A percentile compares a stretch with the other conserved stretches of the same genome.
phyloP scores from a whole-genome alignment of 2,797 vertebrate species.

The Anas capensis region DNA sequence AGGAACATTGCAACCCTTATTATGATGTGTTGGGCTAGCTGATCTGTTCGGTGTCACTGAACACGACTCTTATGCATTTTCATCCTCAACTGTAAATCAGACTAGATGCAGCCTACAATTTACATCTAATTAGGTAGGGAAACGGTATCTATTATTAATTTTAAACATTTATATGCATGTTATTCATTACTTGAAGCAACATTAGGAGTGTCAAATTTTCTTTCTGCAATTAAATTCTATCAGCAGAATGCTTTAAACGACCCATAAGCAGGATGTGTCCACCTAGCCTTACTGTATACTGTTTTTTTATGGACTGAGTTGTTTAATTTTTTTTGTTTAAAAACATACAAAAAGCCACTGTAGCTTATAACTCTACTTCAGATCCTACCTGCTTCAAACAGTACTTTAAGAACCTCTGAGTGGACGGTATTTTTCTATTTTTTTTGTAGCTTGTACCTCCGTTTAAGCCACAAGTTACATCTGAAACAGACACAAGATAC shows the following conservation, averaged over 20 bases:
- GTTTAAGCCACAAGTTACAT: constrained; percentile 97
- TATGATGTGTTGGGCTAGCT: not conserved
- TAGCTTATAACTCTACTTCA: not conserved
- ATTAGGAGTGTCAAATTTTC: not conserved
- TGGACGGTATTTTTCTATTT: not conserved
- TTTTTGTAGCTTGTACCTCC: constrained; percentile 89
- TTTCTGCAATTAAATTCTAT: not conserved
- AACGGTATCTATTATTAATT: not conserved
- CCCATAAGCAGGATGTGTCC: not conserved
- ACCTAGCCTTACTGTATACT: not conserved
- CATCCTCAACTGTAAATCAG: not conserved
- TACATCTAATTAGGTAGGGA: not conserved
- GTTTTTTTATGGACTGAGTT: not conserved
- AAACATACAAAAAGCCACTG: not conserved
- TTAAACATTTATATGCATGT: not conserved
- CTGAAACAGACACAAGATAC: constrained; percentile 96
- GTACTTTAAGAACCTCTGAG: not conserved
- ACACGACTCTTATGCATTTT: not conserved
- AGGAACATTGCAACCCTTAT: accelerated
- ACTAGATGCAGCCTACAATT: not conserved
- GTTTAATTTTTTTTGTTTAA: not conserved
- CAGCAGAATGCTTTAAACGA: not conserved
- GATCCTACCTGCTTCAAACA: not conserved
- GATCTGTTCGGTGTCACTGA: not conserved
- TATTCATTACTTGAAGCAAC: not conserved